Base-by-base conservation (phyloP, 2,888 invertebrate species). In the Lobophora halterata region DNA sequence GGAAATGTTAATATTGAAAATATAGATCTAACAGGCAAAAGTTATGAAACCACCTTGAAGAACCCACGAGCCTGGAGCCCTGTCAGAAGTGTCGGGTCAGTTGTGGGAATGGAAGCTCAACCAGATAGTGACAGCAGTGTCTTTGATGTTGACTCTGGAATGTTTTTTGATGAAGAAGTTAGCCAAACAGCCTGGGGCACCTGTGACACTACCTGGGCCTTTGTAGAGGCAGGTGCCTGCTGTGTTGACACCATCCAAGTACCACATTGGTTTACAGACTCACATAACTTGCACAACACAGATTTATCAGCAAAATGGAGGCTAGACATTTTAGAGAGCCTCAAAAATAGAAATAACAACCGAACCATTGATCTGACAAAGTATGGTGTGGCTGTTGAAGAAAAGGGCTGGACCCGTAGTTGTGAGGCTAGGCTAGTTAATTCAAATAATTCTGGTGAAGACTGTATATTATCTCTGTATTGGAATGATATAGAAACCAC, bases 21-120 rank as follows among this genome's bases (percentile, higher is more conserved):
- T 41, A 81, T 89, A 31, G 91, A 90, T 65, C 78, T 92, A 8
- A 86, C 89, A 7, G 91, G 90, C 5, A 93, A 92, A 72, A 91
- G 90, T 67, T 92, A 90, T 74, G 93, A 93, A 73, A 91, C 91
- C 3, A 92, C 92, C 51, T 77, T 92, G n/a, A 93, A 92, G 59
- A 94, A 94, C 77, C 94, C 94, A 9, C 90, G 94, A 61, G 95
- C 95, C 13, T 95, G 95, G 95, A 95, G 95, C 63, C 95, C 95
- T 8, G 94, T 95, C n/a, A 90, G 94, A 49, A 95, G 95, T 65
- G 95, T 95, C 4, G 95, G 95, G 5, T 95, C 95, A 11, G 93
- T 95, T 28, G 92, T 92, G 9, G 95, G 94, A 1, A 93, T 93
- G 61, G 95, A 95, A 77, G 95, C 93, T n/a, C 94, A 95, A 71